Base-by-base conservation (phyloP, 2,888 invertebrate genomes). In the Aporophyla lueneburgensis region DNA sequence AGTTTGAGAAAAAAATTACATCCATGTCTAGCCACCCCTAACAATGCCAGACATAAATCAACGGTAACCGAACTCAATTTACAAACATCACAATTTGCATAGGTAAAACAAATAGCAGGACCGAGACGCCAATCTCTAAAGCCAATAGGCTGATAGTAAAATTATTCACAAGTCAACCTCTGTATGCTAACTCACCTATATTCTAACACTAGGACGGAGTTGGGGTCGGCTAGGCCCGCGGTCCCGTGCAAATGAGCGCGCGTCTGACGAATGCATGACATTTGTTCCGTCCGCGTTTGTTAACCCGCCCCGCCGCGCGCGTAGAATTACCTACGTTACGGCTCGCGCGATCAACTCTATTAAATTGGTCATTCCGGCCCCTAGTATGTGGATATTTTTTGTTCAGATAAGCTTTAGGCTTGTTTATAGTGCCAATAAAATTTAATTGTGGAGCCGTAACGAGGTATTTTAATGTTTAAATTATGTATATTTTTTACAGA, bases 221-320 rank as follows among this genome's bases (percentile, higher is more conserved):
- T 66, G 82, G 81, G 79, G 88, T 86, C 86, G 73, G 81, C 85
- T 78, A 88, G 90, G 87, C 87, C 91, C 86, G 89, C 76, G 87
- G 89, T 86, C 87, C 90, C 88, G 89, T 92, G 91, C 92, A 92
- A 93, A 93, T 93, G 91, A 92, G 91, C 81, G 78, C 87, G 77
- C 89, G 85, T 74, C 87, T 93, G 93, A 94, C 91, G 91, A 91
- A 94, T 93, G 91, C 91, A 86, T 82, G 89, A 86, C 91, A 93
- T 94, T 93, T 94, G 92, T 94, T 92, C 89, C 83, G 84, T 81
- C 86, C 89, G 91, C 89, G 90, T 90, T 90, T 91, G 91, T 89
- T 91, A 92, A 90, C 91, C 89, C 90, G 79, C 84, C 56, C 5
- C 24, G 59, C 61, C 69, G 19, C 63, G 74, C 82, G 71, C 81